These are phyloP conservation scores for Papilio gigon DNA, from an alignment of 2,888 invertebrate species.

Conservation along the genomic window DNA sequence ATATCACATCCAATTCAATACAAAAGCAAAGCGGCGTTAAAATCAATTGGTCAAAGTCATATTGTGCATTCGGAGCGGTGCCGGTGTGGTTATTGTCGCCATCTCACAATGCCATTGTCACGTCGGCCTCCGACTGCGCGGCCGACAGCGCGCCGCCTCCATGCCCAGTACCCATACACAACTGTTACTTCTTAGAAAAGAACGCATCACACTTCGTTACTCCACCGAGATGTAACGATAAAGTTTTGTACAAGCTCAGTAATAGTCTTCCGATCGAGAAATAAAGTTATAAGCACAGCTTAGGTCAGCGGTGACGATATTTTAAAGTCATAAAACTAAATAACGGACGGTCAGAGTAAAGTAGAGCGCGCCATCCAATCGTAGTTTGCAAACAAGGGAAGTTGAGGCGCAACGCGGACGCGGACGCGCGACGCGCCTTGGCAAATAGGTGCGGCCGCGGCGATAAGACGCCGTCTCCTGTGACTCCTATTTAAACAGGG, in stretches of 20 bases:
- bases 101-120: slow-evolving; percentile 67
- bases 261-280: slow-evolving; percentile 34
- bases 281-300: slow-evolving; percentile 58
- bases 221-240: background rate
- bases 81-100: slow-evolving; percentile 52
- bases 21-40: slow-evolving; percentile 66
- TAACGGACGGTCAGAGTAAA: slow-evolving; percentile 77
- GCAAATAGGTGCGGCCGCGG: slow-evolving; percentile 74
- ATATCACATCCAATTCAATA: slow-evolving; percentile 39
- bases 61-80: slow-evolving; percentile 64
- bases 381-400: slow-evolving; percentile 82
- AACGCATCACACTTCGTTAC: slow-evolving; percentile 37
- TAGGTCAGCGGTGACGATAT: slow-evolving; percentile 67
- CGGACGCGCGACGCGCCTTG: slow-evolving; percentile 58
- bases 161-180: slow-evolving; percentile 46
- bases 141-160: slow-evolving; percentile 61
- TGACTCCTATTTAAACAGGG: slow-evolving; percentile 78
- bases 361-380: slow-evolving; percentile 80
- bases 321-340: slow-evolving; percentile 80
- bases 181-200: slow-evolving; percentile 56
- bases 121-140: slow-evolving; percentile 69
- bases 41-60: slow-evolving; percentile 80
- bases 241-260: background rate
- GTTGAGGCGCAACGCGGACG: slow-evolving; percentile 69
- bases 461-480: slow-evolving; percentile 77